phyloP scores from a whole-genome alignment of 2,797 vertebrate species.

The Oreochromis grahami region DNA sequence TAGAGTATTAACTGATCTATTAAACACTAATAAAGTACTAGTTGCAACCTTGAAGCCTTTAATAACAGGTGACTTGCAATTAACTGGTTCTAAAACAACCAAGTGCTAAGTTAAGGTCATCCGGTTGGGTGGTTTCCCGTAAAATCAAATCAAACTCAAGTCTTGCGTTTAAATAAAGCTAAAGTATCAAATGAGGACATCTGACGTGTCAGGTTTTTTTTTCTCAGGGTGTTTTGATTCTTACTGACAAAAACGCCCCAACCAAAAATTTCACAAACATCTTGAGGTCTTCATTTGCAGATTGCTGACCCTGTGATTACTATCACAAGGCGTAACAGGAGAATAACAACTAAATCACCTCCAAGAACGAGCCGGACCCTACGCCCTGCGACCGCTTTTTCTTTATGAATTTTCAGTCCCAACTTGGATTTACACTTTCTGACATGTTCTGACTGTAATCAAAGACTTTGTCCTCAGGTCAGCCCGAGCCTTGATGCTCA shows the following conservation, averaged over 20 bases:
- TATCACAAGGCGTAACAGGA: rapidly evolving
- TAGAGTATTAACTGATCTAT: background rate
- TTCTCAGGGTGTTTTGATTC: background rate
- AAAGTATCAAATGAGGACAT: background rate
- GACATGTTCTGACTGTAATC: background rate
- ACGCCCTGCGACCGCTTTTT: background rate
- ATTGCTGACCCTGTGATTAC: background rate
- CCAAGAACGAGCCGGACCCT: background rate
- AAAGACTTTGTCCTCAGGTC: background rate
- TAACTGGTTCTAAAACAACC: background rate
- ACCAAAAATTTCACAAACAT: background rate
- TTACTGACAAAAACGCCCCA: background rate
- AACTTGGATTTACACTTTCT: background rate
- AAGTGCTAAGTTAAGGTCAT: background rate
- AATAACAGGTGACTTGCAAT: background rate
- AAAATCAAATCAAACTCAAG: background rate
- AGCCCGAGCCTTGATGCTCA: background rate
- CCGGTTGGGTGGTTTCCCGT: background rate
- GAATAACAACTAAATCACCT: background rate
- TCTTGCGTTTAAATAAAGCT: background rate
- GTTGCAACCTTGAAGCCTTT: background rate
- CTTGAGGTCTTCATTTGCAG: background rate
- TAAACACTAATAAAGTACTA: background rate
- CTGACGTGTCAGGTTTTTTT: background rate
- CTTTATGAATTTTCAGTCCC: background rate